These are phyloP conservation scores for Premnoplex brunnescens DNA, from an alignment of 2,797 vertebrate genomes.

Conservation along the genomic window DNA sequence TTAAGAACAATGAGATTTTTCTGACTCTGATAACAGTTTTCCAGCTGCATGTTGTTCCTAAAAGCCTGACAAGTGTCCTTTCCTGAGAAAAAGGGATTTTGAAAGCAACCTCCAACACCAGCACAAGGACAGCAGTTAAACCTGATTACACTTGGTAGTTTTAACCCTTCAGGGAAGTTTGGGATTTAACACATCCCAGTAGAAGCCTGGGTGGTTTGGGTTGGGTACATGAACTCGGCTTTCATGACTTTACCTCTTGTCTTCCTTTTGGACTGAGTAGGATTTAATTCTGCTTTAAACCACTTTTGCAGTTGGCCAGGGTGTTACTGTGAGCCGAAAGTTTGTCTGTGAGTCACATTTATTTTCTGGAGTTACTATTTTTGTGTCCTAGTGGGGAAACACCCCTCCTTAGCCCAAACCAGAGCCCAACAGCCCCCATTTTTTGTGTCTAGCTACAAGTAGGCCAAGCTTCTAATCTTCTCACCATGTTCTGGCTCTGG, in stretches of 20 bases:
- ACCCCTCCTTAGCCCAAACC: neutral
- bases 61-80: neutral
- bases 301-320: neutral
- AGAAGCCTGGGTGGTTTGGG: neutral
- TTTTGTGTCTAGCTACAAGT: constrained; percentile 1
- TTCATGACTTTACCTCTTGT: neutral
- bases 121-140: neutral
- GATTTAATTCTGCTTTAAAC: neutral
- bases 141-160: neutral
- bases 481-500: neutral
- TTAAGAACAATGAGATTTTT: neutral
- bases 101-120: neutral
- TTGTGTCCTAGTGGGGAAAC: neutral
- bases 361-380: neutral
- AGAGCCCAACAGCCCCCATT: neutral
- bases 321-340: neutral
- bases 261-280: neutral
- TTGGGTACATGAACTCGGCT: neutral
- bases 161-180: neutral
- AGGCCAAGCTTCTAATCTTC: constrained; percentile 5
- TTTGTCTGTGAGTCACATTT: neutral
- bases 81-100: neutral
- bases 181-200: neutral
- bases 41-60: neutral
- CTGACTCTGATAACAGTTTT: neutral